Percentiles rank a stretch among this genome's conserved stretches.
These are phyloP conservation scores for Arenaria interpres DNA, from an alignment of 2,113 vertebrate genomes.

Conservation along the genomic window DNA sequence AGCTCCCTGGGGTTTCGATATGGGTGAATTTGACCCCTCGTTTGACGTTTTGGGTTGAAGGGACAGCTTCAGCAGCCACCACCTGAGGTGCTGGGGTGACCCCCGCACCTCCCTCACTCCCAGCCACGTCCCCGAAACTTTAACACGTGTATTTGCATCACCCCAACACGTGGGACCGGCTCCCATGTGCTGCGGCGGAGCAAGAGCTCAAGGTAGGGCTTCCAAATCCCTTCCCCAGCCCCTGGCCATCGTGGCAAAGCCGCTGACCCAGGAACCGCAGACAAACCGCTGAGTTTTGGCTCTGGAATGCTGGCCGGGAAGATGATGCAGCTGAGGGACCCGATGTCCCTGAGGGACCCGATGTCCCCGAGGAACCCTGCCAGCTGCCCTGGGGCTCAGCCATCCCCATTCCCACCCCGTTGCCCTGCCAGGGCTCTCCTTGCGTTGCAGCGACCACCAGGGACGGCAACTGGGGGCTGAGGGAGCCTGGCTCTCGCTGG, in stretches of 20 bases:
- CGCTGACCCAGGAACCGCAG: accelerated
- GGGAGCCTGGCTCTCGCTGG: neutral
- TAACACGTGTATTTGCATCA: accelerated
- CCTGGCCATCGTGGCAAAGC: neutral
- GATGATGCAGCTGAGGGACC: neutral
- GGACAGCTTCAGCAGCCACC: neutral
- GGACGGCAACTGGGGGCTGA: neutral
- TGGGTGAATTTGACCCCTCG: neutral
- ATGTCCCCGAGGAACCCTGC: neutral
- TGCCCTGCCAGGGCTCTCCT: neutral
- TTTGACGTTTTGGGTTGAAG: neutral
- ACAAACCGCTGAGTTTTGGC: neutral
- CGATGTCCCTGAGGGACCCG: neutral
- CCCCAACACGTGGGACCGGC: accelerated
- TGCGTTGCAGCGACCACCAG: accelerated
- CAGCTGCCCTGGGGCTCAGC: neutral
- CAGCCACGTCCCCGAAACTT: accelerated
- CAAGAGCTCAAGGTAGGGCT: neutral
- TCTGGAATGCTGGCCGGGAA: neutral
- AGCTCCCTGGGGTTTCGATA: neutral
- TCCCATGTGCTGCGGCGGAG: neutral
- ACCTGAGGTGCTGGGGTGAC: neutral
- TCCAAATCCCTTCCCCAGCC: neutral
- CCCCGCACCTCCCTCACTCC: neutral
- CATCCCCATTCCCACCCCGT: accelerated